Evolutionary conservation across 2,888 invertebrate genomes (phyloP).

Genomic region (Lordiphosa fenestrarum): DNA sequence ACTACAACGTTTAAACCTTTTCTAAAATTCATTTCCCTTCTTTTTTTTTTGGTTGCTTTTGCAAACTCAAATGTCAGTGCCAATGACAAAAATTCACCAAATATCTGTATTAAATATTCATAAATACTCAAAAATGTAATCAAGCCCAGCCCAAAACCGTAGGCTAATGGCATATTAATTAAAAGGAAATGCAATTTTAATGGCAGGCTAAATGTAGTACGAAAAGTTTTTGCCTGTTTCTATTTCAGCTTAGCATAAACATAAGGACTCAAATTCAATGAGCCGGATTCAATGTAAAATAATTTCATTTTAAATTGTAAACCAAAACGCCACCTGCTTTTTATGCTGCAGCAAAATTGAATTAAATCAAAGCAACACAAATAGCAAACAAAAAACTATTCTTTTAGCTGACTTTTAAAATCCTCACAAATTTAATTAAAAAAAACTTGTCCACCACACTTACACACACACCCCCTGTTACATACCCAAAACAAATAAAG

Average conservation of each 20-base stretch:
- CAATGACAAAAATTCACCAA: background rate
- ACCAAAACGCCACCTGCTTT: constrained; percentile 10
- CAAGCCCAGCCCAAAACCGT: background rate
- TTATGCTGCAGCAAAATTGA: constrained; percentile 21
- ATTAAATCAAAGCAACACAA: constrained; percentile 50
- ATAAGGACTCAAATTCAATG: constrained; percentile 1
- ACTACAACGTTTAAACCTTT: too few species aligned
- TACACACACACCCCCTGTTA: constrained; percentile 11
- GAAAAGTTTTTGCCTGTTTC: constrained; percentile 9
- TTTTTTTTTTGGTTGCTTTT: too few species aligned
- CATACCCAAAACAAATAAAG: constrained; percentile 43
- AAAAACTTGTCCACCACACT: constrained; percentile 39
- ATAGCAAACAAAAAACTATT: constrained; percentile 17
- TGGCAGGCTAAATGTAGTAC: constrained; percentile 7
- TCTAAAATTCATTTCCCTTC: too few species aligned
- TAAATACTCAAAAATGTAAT: constrained; percentile 3
- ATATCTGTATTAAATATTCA: background rate
- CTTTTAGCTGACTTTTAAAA: constrained; percentile 60
- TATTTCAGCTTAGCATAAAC: background rate
- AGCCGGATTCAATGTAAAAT: background rate
- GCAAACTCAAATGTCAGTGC: too few species aligned
- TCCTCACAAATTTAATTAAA: constrained; percentile 67
- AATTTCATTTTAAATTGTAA: constrained; percentile 3
- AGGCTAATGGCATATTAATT: constrained; percentile 33
- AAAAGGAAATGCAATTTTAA: constrained; percentile 25